phyloP scores from a whole-genome alignment of 2,888 invertebrate species.

The Cheiracanthium punctorium region DNA sequence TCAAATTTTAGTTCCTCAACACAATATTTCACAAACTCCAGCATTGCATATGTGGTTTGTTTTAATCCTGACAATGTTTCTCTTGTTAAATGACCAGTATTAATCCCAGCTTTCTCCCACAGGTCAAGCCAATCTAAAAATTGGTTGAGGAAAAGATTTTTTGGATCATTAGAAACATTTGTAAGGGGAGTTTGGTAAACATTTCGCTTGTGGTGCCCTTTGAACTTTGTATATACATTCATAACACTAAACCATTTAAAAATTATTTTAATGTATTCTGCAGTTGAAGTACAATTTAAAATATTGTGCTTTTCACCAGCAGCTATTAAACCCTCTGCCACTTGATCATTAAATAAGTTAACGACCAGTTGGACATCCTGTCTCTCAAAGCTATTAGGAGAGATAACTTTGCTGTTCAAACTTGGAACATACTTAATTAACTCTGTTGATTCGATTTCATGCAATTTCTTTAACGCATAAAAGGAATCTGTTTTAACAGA shows the following conservation, averaged over 20 bases:
- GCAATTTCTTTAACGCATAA: not conserved
- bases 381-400: not conserved
- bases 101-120: not conserved
- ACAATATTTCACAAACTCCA: constrained; percentile 14
- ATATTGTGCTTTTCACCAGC: not conserved
- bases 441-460: not conserved
- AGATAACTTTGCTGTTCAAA: not conserved
- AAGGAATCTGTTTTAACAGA: not conserved
- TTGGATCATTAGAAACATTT: not conserved
- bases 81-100: not conserved
- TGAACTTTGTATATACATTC: not conserved
- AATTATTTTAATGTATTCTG: not conserved
- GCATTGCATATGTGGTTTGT: not conserved
- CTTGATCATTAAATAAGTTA: not conserved
- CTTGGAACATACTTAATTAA: not conserved
- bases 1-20: not conserved
- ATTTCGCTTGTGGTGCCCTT: not conserved
- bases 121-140: not conserved
- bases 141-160: not conserved
- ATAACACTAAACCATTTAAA: constrained; percentile 3
- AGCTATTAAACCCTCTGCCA: not conserved
- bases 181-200: not conserved
- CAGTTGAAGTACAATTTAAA: not conserved
- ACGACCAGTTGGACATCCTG: constrained; percentile 2
- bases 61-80: not conserved